A percentile compares a stretch with the other conserved stretches of the same genome.
Evolutionary conservation across 2,113 vertebrate species (phyloP).

Genomic region (Dasypus novemcinctus): DNA sequence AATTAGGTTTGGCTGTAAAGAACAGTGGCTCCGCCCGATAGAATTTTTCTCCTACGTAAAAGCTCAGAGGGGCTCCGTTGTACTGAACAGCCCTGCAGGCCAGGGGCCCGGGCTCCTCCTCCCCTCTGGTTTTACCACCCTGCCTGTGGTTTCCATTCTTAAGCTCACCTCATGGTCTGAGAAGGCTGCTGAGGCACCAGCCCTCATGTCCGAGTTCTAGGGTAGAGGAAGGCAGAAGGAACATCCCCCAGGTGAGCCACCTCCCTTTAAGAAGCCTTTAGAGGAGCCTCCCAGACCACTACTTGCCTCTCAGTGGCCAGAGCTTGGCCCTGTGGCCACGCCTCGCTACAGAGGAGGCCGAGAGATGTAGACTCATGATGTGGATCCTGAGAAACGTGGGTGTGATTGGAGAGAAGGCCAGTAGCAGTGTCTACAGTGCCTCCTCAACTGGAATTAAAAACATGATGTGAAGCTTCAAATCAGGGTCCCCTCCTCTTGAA

Average conservation of each 20-base stretch:
- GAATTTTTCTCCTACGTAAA: background rate
- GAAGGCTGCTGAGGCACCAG: background rate
- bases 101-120: background rate
- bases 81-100: too few species aligned
- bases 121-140: background rate
- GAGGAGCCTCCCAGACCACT: background rate
- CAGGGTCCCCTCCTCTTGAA: background rate
- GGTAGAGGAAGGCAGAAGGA: background rate
- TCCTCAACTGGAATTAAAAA: background rate
- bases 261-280: background rate
- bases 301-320: background rate
- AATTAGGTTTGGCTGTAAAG: background rate
- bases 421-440: fast-evolving
- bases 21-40: background rate
- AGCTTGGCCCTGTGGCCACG: background rate
- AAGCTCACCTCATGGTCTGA: background rate
- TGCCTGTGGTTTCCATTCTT: background rate
- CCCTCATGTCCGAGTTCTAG: background rate
- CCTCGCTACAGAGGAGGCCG: background rate
- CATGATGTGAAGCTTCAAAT: background rate
- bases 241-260: too few species aligned
- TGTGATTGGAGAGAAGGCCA: background rate
- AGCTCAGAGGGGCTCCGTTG: background rate
- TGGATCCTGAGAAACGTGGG: background rate
- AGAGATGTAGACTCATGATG: background rate